A percentile compares a stretch with the other conserved stretches of the same genome.
phyloP scores from a whole-genome alignment of 2,113 vertebrate species.

The Excalfactoria chinensis region DNA sequence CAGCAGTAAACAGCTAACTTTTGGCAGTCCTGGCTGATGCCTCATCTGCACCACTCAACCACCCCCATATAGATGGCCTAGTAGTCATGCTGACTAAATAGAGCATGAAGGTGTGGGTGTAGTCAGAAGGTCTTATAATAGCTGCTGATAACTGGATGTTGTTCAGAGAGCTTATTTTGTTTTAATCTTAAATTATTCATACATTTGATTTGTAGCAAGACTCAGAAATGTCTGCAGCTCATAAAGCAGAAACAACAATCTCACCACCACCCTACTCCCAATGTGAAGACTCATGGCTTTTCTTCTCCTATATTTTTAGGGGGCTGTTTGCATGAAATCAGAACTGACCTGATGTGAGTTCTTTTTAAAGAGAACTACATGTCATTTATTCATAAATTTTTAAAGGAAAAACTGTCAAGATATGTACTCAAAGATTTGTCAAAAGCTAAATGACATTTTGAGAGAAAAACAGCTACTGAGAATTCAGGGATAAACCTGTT shows the following conservation, averaged over 20 bases:
- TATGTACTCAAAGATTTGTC: neutral
- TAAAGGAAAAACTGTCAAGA: neutral
- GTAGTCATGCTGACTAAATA: conserved; percentile 37
- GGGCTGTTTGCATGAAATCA: neutral
- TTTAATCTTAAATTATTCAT: conserved; percentile 33
- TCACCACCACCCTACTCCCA: neutral
- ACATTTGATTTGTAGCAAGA: neutral
- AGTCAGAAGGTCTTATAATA: neutral
- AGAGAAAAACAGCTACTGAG: neutral
- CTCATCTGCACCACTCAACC: conserved; percentile 30
- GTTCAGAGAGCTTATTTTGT: neutral
- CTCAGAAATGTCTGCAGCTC: neutral
- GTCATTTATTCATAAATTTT: neutral
- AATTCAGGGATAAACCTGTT: neutral
- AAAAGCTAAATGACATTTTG: neutral
- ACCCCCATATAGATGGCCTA: conserved; percentile 2
- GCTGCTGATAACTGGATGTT: conserved; percentile 16
- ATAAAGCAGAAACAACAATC: neutral
- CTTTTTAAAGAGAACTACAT: neutral
- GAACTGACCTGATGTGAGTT: neutral
- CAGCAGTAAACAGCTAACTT: neutral
- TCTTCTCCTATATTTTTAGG: neutral
- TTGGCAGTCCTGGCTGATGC: conserved; percentile 2
- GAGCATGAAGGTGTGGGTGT: conserved; percentile 28
- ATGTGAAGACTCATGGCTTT: neutral